These are phyloP conservation scores for Labrus mixtus DNA, from an alignment of 2,113 vertebrate species.

Conservation along the genomic window DNA sequence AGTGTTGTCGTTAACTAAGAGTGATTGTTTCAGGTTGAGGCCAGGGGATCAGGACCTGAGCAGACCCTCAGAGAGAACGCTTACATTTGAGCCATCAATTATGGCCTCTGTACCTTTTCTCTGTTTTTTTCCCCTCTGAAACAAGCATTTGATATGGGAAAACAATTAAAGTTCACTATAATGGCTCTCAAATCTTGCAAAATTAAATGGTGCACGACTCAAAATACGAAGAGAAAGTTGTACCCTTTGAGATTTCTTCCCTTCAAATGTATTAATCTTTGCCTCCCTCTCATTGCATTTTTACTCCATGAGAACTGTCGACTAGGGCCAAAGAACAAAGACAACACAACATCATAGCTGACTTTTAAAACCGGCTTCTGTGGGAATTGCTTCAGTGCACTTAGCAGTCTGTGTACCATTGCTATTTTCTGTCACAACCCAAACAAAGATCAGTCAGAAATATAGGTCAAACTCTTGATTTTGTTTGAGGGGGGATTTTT, in stretches of 20 bases:
- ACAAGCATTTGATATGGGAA: constrained; percentile 25
- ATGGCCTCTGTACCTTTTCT: constrained; percentile 51
- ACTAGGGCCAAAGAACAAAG: constrained; percentile 66
- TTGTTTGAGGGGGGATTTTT: constrained; percentile 59
- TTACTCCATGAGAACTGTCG: constrained; percentile 46
- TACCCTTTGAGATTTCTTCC: background rate
- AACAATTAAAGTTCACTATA: constrained; percentile 4
- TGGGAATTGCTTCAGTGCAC: constrained; percentile 63
- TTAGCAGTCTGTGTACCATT: constrained; percentile 59
- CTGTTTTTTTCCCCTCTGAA: constrained; percentile 4
- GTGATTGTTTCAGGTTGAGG: constrained; percentile 81
- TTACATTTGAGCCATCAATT: constrained; percentile 76
- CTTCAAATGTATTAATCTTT: constrained; percentile 46
- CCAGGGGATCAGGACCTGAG: constrained; percentile 79
- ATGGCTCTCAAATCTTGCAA: constrained; percentile 18
- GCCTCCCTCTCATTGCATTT: constrained; percentile 55
- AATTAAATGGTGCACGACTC: constrained; percentile 10
- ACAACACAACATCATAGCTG: constrained; percentile 66
- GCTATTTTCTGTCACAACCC: constrained; percentile 64
- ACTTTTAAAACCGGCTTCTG: constrained; percentile 68
- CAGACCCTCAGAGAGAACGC: constrained; percentile 75
- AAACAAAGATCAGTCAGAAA: constrained; percentile 70
- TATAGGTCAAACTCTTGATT: constrained; percentile 72
- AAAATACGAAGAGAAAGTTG: background rate
- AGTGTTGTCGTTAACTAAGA: constrained; percentile 84